These are phyloP conservation scores for Indicator indicator DNA, from an alignment of 2,113 vertebrate genomes.

Conservation along the genomic window DNA sequence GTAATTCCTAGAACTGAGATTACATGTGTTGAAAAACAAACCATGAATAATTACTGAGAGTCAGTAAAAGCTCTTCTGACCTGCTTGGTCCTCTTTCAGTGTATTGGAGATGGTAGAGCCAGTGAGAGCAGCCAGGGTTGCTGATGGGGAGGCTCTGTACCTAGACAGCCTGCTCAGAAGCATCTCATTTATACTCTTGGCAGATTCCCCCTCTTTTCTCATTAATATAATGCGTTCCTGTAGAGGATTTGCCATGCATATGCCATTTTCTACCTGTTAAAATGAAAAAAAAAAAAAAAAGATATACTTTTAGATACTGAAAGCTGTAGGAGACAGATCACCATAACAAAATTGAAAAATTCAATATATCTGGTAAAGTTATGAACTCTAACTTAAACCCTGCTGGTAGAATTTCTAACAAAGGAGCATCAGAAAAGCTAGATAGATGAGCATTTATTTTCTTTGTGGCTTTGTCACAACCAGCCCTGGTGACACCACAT, in stretches of 20 bases:
- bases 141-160: conserved; percentile 94
- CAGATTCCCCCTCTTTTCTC: conserved; percentile 97
- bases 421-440: background rate
- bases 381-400: background rate
- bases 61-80: conserved; percentile 69
- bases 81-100: conserved; percentile 95
- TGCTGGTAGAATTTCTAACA: background rate
- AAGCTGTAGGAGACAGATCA: accelerated
- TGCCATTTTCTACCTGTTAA: conserved; percentile 85
- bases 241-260: conserved; percentile 86
- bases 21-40: background rate
- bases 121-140: conserved; percentile 94
- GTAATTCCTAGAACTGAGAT: background rate
- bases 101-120: conserved; percentile 98
- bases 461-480: background rate
- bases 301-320: background rate
- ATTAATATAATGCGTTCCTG: conserved; percentile 94
- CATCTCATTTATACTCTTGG: conserved; percentile 98
- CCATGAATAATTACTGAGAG: background rate
- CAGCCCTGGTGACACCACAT: no score
- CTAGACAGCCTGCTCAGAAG: conserved; percentile 95
- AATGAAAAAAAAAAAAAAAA: background rate
- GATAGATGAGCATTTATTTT: background rate
- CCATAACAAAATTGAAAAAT: background rate
- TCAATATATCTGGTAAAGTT: background rate